Conservation (phyloP, 1,140 invertebrate species). For the Uloborus diversus region DNA sequence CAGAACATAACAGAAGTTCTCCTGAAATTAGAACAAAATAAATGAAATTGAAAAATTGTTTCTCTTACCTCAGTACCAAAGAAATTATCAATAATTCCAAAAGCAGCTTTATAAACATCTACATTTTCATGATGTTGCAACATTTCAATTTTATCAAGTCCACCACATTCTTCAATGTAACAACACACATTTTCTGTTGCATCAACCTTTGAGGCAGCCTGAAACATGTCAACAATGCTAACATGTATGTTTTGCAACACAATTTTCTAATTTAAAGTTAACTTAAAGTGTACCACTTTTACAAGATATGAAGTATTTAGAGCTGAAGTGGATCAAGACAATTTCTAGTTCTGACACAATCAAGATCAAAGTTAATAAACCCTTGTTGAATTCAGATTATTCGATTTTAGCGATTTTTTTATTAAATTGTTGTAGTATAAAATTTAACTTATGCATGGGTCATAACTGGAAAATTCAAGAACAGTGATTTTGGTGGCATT, state of each 20-base stretch:
- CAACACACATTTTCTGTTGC: conserved; percentile 69
- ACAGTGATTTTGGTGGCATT: too few species aligned
- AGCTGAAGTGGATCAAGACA: not conserved
- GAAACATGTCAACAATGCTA: conserved; percentile 46
- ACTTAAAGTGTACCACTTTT: not conserved
- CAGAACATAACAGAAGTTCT: too few species aligned
- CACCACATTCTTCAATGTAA: conserved; percentile 74
- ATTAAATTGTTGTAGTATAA: too few species aligned
- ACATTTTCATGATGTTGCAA: conserved; percentile 80
- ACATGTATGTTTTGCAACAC: too few species aligned
- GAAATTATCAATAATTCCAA: conserved; percentile 82
- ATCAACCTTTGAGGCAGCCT: conserved; percentile 69
- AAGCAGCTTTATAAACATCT: conserved; percentile 84
- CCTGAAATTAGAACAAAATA: too few species aligned
- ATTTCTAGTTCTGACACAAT: not conserved
- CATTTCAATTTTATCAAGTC: conserved; percentile 79
- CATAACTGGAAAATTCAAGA: too few species aligned
- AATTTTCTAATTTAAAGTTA: not conserved
- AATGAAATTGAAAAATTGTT: too few species aligned
- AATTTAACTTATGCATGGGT: too few species aligned
- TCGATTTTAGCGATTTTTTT: not conserved
- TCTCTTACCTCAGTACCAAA: conserved; percentile 73
- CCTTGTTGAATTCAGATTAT: not conserved
- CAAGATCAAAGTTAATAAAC: not conserved
- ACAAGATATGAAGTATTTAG: not conserved